Evolutionary conservation across 2,797 vertebrate species (phyloP).

Genomic region (Pseudochromis fuscus): DNA sequence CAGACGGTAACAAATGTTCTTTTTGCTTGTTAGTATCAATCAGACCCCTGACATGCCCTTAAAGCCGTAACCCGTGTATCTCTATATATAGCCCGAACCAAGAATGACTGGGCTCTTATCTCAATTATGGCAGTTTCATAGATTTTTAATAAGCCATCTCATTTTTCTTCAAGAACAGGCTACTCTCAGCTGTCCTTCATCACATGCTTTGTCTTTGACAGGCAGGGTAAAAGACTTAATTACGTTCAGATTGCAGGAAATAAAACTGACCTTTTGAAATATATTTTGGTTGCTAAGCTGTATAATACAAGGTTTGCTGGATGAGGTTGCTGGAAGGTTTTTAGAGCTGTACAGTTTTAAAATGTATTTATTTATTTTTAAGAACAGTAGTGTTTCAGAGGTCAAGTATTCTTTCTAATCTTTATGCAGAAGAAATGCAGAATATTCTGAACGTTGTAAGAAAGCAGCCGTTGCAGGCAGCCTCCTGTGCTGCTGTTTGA

Average conservation of each 20-base stretch:
- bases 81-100: constrained; percentile 20
- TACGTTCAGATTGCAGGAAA: constrained; percentile 16
- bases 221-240: constrained; percentile 29
- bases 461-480: background rate
- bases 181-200: constrained; percentile 25
- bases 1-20: constrained; percentile 14
- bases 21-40: constrained; percentile 42
- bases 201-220: constrained; percentile 21
- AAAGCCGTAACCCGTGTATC: constrained; percentile 25
- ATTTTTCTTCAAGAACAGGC: constrained; percentile 30
- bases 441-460: background rate
- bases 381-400: no score
- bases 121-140: constrained; percentile 60
- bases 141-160: constrained; percentile 46
- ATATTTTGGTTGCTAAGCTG: background rate
- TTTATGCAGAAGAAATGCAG: background rate
- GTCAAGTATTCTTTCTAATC: no score
- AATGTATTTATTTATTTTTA: no score
- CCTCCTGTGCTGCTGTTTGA: constrained; percentile 3
- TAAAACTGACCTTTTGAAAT: constrained; percentile 31
- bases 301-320: background rate
- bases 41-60: constrained; percentile 28
- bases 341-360: no score
- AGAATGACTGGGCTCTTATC: constrained; percentile 5
- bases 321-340: no score